A percentile compares a stretch with the other conserved stretches of the same genome.
phyloP scores from a whole-genome alignment of 2,113 vertebrate species.

The Nyctibius bracteatus region DNA sequence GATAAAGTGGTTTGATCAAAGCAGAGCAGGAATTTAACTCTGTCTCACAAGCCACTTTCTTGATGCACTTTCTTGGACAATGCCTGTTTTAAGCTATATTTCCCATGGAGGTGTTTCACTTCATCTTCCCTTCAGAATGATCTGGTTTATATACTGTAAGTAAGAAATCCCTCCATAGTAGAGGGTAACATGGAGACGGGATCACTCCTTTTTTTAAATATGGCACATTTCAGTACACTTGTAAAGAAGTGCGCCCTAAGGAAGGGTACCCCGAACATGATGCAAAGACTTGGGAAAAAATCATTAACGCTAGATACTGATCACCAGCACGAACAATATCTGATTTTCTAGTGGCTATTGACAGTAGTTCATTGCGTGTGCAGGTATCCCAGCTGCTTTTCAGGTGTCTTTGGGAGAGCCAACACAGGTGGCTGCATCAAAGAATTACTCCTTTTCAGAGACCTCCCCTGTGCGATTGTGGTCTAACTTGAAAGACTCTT shows the following conservation, averaged over 20 bases:
- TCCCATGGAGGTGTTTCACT: background rate
- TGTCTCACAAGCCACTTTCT: background rate
- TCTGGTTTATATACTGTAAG: background rate
- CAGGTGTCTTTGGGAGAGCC: background rate
- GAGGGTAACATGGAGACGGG: background rate
- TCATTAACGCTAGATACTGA: background rate
- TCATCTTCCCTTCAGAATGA: background rate
- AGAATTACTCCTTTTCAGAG: background rate
- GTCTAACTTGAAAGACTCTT: background rate
- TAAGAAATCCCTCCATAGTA: background rate
- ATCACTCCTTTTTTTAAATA: background rate
- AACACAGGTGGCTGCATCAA: background rate
- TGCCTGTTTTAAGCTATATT: background rate
- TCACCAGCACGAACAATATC: background rate
- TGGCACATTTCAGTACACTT: background rate
- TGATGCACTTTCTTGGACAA: background rate
- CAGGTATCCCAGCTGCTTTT: background rate
- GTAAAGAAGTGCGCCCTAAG: background rate
- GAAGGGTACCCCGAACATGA: background rate
- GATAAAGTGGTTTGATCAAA: constrained; percentile 41
- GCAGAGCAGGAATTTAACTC: background rate
- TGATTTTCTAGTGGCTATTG: background rate
- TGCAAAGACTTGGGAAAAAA: background rate
- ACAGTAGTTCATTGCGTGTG: background rate
- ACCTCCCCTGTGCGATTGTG: background rate